Evolutionary conservation across 2,888 invertebrate genomes (phyloP).

Genomic region (Oscheius myriophilus): DNA sequence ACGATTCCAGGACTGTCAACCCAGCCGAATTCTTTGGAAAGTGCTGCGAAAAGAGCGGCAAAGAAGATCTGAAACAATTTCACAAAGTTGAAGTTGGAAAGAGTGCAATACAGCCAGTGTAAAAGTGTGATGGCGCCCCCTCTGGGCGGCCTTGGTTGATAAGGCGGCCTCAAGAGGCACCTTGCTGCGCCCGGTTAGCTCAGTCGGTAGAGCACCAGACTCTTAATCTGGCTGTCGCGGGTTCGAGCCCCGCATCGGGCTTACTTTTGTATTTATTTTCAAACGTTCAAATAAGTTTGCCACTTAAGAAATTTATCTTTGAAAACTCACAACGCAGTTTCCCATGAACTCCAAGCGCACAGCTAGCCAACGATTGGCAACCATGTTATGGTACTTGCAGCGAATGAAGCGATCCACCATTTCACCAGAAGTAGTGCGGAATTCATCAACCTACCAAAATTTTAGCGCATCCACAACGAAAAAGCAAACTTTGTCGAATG

Average conservation of each 20-base stretch:
- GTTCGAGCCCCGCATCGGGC: constrained; percentile 68
- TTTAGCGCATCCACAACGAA: not conserved
- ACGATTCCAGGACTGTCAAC: constrained; percentile 74
- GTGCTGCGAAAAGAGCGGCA: constrained; percentile 88
- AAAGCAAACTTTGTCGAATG: constrained; percentile 52
- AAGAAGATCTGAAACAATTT: constrained; percentile 79
- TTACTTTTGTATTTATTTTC: too few relatives aligned
- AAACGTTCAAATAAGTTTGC: too few relatives aligned
- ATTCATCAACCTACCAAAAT: constrained; percentile 10
- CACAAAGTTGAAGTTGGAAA: not conserved
- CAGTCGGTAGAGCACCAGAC: constrained; percentile 69
- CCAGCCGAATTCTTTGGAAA: constrained; percentile 71
- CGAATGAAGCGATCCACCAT: constrained; percentile 44
- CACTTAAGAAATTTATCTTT: not conserved
- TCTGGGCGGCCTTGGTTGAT: too few relatives aligned
- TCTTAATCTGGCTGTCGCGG: constrained; percentile 69
- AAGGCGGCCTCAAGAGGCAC: too few relatives aligned
- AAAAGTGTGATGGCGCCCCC: too few relatives aligned
- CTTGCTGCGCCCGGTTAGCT: constrained; percentile 67
- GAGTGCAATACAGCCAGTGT: not conserved
- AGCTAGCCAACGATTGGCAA: constrained; percentile 81
- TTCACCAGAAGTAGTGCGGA: constrained; percentile 2
- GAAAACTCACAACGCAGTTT: constrained; percentile 82
- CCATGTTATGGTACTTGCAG: constrained; percentile 58
- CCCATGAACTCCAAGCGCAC: constrained; percentile 94